A percentile compares a stretch with the other conserved stretches of the same genome.
These are phyloP conservation scores for Zoanthus solanderi DNA, from an alignment of 92 coral and sea anemone species.

Conservation along the genomic window DNA sequence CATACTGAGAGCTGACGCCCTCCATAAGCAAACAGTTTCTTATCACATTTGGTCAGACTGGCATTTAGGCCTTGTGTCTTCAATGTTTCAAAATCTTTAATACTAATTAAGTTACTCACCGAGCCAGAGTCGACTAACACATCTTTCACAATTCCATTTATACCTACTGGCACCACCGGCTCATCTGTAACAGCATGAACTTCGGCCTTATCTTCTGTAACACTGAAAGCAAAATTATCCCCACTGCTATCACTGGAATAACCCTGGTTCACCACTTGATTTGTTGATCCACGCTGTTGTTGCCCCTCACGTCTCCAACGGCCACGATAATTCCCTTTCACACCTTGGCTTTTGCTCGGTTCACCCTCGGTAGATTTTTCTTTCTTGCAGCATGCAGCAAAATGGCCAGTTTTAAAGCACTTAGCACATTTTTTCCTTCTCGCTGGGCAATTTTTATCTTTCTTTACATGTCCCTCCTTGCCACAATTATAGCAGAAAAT, in stretches of 20 bases:
- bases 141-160: too few relatives aligned
- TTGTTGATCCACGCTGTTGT: neutral
- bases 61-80: constrained; percentile 2
- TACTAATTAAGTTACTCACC: constrained; percentile 69
- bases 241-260: constrained; percentile 5
- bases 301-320: neutral
- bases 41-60: constrained; percentile 41
- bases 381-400: neutral
- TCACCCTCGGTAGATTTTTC: neutral
- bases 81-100: constrained; percentile 53
- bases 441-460: neutral
- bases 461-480: neutral
- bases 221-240: constrained; percentile 6
- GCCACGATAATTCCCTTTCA: neutral
- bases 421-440: neutral
- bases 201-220: constrained; percentile 1
- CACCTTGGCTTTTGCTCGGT: neutral
- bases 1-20: constrained; percentile 55
- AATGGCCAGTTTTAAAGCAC: neutral
- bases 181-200: neutral
- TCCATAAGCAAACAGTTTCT: constrained; percentile 67
- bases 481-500: too few relatives aligned
- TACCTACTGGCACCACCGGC: too few relatives aligned
- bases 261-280: neutral
- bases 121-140: constrained; percentile 74